These are phyloP conservation scores for Notechis scutatus DNA, from an alignment of 2,113 vertebrate species.

Conservation along the genomic window DNA sequence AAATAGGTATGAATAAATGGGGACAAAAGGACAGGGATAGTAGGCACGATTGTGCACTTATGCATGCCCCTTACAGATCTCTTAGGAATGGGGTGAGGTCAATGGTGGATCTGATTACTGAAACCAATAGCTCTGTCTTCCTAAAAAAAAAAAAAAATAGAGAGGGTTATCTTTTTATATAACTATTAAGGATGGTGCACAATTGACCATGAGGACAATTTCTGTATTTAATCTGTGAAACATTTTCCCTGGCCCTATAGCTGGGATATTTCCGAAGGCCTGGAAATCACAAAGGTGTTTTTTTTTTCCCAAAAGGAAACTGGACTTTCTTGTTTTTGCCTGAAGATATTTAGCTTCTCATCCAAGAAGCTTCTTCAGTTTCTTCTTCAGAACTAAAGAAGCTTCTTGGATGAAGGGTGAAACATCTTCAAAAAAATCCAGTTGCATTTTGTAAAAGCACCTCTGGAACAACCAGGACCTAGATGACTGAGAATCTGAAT, in stretches of 20 bases:
- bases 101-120: neutral
- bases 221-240: neutral
- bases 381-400: neutral
- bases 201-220: neutral
- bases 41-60: no score
- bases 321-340: neutral
- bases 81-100: no score
- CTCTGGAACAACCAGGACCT: neutral
- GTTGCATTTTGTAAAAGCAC: neutral
- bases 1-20: no score
- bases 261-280: neutral
- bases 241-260: neutral
- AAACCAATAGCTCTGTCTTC: neutral
- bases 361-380: neutral
- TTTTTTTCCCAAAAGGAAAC: neutral
- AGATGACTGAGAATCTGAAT: neutral
- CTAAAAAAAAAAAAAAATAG: neutral
- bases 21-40: no score
- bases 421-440: neutral
- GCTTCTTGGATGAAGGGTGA: neutral
- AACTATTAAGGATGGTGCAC: neutral
- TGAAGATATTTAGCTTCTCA: neutral
- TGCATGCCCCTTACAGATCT: no score
- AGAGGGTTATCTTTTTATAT: neutral
- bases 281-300: neutral